Percentiles rank a stretch among this genome's conserved stretches.
Evolutionary conservation across 2,113 vertebrate genomes (phyloP).

Genomic region (Hyperoodon ampullatus): DNA sequence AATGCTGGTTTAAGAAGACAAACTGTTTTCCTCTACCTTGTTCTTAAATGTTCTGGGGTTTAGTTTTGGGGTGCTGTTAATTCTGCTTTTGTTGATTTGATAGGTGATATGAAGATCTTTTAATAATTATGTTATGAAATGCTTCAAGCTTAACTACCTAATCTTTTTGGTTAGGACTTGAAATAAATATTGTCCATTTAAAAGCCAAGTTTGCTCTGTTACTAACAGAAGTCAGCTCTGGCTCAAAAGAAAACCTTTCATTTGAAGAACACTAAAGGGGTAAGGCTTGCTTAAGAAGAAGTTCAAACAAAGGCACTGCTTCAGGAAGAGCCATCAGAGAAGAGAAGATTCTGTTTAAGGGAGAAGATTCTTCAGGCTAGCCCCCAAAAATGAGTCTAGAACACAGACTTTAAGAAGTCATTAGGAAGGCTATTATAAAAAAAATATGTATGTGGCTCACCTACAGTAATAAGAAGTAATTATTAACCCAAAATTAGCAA

Average conservation of each 20-base stretch:
- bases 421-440: not conserved
- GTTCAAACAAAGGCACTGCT: not conserved
- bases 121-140: not conserved
- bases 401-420: not conserved
- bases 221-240: not conserved
- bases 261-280: not conserved
- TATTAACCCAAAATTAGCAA: not conserved
- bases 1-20: not conserved
- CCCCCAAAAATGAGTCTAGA: not conserved
- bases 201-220: not conserved
- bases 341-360: not conserved
- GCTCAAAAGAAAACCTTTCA: not conserved
- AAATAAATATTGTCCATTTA: not conserved
- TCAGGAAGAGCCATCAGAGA: not conserved
- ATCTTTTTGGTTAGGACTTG: not conserved
- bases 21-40: not conserved
- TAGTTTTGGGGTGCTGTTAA: not conserved
- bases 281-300: not conserved
- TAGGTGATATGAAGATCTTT: not conserved
- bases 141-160: conserved; percentile 6
- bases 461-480: not conserved
- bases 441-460: not conserved
- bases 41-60: not conserved
- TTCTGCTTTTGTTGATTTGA: not conserved
- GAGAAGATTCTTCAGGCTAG: not conserved